Evolutionary conservation across 1,140 invertebrate species (phyloP), one percentile per base, ranked within the genome.

Genomic region (Drosophila biarmipes): DNA sequence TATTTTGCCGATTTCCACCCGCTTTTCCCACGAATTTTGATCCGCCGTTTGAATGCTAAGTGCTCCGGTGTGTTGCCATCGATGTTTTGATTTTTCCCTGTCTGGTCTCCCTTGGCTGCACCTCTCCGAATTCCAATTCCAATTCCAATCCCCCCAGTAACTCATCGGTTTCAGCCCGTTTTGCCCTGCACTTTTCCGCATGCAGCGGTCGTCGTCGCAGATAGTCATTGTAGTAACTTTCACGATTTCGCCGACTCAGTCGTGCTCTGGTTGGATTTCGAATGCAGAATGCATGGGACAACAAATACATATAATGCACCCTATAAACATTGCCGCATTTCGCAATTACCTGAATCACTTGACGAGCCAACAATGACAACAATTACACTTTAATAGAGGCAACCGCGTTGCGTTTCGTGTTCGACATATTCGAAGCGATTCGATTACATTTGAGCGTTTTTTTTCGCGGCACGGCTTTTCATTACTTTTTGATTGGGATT

Each of bases 321-420:
- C 14, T 24, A 58, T 57, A 51, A 34, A 57, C 19, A 58, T 53
- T 58, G 59, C 53, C 58, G 35, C 62, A 21, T 66, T 66, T 64
- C 15, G 67, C 67, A 69, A 69, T 69, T 71, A 71, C 51, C 67
- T 71, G 67, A 71, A 69, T 71, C 67, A 71, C 40, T 69, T 69
- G 67, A 48, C 64, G 42, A 55, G 63, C 49, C 37, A 52, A 45
- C 53, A 62, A 21, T 49, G 40, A 64, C 59, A 72, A 54, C 29
- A 42, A 59, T 51, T 55, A 54, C 59, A 61, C 58, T 51, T 43
- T 24, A 34, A 71, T 69, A 27, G 42, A 68, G 74, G 54, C 63
- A 61, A 73, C 53, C 62, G 45, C 64, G 62, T 64, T 86, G 45
- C 64, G 62, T 64, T 86, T 78, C 85, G 74, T 73, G 85, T 74